phyloP scores from a whole-genome alignment of 2,113 vertebrate genomes.

The Oryzias woworae region DNA sequence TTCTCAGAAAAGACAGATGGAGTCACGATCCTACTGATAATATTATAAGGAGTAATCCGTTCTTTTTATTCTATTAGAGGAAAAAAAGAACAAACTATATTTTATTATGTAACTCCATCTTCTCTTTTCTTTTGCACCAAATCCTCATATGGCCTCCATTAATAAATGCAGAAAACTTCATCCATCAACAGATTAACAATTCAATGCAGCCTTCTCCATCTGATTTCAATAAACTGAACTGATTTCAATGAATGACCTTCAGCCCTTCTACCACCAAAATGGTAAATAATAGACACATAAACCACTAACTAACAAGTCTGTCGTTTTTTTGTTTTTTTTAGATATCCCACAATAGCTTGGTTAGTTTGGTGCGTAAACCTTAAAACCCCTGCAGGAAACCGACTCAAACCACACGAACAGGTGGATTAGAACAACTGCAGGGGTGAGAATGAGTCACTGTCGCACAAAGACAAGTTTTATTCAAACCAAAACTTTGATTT shows the following conservation, averaged over 20 bases:
- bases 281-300: too few species aligned
- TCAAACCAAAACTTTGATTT: slow-evolving; percentile 35
- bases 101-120: slow-evolving; percentile 44
- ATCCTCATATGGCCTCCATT: neutral
- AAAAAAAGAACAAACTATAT: slow-evolving; percentile 20
- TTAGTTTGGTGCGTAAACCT: slow-evolving; percentile 10
- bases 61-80: slow-evolving; percentile 19
- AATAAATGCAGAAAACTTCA: too few species aligned
- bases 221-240: slow-evolving; percentile 19
- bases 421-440: slow-evolving; percentile 44
- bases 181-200: slow-evolving; percentile 16
- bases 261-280: too few species aligned
- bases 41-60: slow-evolving; percentile 2
- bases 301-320: neutral
- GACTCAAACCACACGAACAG: slow-evolving; percentile 23
- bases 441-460: slow-evolving; percentile 46
- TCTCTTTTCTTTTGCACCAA: slow-evolving; percentile 30
- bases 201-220: slow-evolving; percentile 37
- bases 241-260: neutral
- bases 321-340: slow-evolving; percentile 8
- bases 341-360: neutral
- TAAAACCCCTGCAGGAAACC: slow-evolving; percentile 8
- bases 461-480: neutral
- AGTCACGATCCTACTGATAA: neutral
- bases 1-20: neutral